Percentiles rank a stretch among this genome's conserved stretches.
Conservation (phyloP, 2,888 invertebrate genomes). For the Melieria crassipennis region DNA sequence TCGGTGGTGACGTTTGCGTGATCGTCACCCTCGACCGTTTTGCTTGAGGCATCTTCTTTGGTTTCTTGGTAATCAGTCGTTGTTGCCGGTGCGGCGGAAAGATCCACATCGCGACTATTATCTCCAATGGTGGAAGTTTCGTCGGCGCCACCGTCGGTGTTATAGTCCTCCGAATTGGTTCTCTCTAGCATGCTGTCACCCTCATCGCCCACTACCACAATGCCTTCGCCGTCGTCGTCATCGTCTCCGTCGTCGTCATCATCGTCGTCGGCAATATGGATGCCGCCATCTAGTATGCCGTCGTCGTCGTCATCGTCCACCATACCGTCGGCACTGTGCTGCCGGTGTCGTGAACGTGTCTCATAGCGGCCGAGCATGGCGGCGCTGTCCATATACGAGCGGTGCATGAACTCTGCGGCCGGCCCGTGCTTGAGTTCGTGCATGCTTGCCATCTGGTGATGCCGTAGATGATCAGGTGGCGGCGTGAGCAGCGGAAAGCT, state of each 20-base stretch:
- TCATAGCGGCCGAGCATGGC: constrained; percentile 68
- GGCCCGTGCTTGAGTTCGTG: constrained; percentile 75
- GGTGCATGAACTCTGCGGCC: constrained; percentile 69
- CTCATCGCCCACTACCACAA: constrained; percentile 82
- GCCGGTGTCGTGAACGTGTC: constrained; percentile 61
- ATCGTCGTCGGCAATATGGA: constrained; percentile 58
- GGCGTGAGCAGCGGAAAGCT: constrained; percentile 82
- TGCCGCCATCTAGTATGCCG: constrained; percentile 58
- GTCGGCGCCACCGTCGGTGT: constrained; percentile 57
- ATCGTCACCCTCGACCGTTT: constrained; percentile 35
- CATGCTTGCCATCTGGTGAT: constrained; percentile 66
- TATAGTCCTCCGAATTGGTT: constrained; percentile 61
- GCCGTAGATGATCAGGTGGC: constrained; percentile 64
- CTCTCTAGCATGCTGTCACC: constrained; percentile 71
- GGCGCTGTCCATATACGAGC: constrained; percentile 67
- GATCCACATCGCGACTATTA: constrained; percentile 57
- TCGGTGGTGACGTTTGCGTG: constrained; percentile 66
- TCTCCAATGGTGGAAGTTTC: constrained; percentile 49
- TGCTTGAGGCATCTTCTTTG: constrained; percentile 66
- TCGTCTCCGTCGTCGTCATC: constrained; percentile 64
- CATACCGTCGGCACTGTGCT: constrained; percentile 61
- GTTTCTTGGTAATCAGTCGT: constrained; percentile 73
- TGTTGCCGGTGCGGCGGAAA: constrained; percentile 54
- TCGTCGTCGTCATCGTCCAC: constrained; percentile 65
- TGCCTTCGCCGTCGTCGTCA: constrained; percentile 70